A percentile compares a stretch with the other conserved stretches of the same genome.
These are phyloP conservation scores for Centrocercus urophasianus DNA, from an alignment of 2,113 vertebrate genomes.

Conservation along the genomic window DNA sequence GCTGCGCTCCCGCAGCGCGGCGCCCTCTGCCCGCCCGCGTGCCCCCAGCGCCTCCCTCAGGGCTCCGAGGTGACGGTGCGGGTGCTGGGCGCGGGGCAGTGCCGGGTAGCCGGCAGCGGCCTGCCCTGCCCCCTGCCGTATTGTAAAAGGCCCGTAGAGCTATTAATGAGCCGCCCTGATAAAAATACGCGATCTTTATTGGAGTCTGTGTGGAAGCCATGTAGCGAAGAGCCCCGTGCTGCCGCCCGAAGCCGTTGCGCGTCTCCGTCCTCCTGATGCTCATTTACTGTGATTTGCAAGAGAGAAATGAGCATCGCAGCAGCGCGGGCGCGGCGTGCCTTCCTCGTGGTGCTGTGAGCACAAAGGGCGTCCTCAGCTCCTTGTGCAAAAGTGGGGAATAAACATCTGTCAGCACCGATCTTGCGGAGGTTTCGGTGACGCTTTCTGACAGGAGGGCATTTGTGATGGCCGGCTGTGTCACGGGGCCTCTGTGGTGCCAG, in stretches of 20 bases:
- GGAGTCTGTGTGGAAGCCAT: neutral
- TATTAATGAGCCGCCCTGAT: neutral
- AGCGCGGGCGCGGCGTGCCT: neutral
- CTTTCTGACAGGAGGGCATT: neutral
- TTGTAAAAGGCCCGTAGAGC: neutral
- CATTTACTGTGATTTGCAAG: conserved; percentile 25
- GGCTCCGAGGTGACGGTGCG: no score
- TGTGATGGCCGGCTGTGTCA: neutral
- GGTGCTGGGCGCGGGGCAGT: no score
- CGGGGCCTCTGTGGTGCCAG: neutral
- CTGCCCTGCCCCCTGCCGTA: neutral
- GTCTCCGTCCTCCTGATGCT: conserved; percentile 28
- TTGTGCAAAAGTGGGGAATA: neutral
- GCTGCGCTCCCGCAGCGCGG: no score
- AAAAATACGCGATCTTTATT: neutral
- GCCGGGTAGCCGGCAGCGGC: neutral
- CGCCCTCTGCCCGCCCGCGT: no score
- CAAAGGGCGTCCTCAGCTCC: neutral
- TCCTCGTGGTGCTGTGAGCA: neutral
- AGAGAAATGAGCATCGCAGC: conserved; percentile 7
- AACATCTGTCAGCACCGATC: neutral
- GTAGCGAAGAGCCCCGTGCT: neutral
- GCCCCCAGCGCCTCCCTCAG: no score
- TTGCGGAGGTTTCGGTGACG: neutral
- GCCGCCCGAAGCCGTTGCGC: conserved; percentile 2